Base-by-base conservation (phyloP, 1,140 invertebrate genomes). In the Leptinotarsa lineolata region DNA sequence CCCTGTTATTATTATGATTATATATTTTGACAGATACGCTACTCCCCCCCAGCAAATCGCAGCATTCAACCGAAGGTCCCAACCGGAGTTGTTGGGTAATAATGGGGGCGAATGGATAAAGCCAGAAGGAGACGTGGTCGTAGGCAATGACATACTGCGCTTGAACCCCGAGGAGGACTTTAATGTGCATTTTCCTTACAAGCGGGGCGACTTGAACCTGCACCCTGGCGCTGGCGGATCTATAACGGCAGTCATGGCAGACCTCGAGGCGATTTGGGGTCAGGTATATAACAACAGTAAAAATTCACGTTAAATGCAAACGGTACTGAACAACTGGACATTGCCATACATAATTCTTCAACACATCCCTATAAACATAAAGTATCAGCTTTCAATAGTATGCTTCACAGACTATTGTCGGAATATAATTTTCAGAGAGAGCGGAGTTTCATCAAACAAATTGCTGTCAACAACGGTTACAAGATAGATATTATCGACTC, bases 151-250 rank as follows among this genome's bases (percentile, higher is more conserved):
- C 77, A 86, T 94, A 46, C 84, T 97, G 4, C 89, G 91, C 78
- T 84, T 95, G 30, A 88, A 92, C 81, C 92, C 95, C 3, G 86
- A 88, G 3, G 87, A 90, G 61, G 86, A 91, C 69, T 97, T 92
- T 81, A 95, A 95, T 81, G 87, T 97, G 69, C 93, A 96, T 83
- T 97, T 97, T 86, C 96, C 96, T 13, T 93, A 95, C 74, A 89
- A 88, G 80, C 86, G 95, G 79, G 95, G 95, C 3, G 93, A 94
- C 77, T 88, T 98, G 13, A 96, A 98, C 86, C 79, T 97, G 8
- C 95, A 97, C 84, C 81, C 84, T 30, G 92, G 91, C 59, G 88
- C 94, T 45, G 67, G 95, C 4, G 96, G 95, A 6, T 96, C 95
- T 1, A 84, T 97, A 59, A 91, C 91, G 46, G 89, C 93, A 8